A percentile compares a stretch with the other conserved stretches of the same genome.
phyloP scores from a whole-genome alignment of 2,113 vertebrate species.

The Girardinichthys multiradiatus region DNA sequence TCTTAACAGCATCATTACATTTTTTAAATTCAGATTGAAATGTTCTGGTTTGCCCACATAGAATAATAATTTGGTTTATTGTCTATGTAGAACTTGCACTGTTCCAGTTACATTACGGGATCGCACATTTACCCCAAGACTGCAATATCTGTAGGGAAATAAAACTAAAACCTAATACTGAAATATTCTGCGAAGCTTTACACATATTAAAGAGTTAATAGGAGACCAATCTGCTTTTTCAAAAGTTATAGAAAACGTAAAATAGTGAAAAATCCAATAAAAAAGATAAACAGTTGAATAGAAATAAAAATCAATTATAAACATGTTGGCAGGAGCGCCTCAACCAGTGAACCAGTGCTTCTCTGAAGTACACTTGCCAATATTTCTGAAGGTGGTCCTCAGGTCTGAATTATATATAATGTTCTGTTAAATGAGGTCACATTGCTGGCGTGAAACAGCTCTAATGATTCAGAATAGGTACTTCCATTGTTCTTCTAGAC shows the following conservation, averaged over 20 bases:
- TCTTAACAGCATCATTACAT: too few species aligned
- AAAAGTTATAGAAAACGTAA: not conserved
- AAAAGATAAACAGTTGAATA: not conserved
- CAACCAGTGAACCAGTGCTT: not conserved
- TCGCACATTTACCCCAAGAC: too few species aligned
- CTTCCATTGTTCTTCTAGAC: too few species aligned
- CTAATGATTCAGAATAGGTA: too few species aligned
- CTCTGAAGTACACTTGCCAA: conserved; percentile 1
- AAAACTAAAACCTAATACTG: too few species aligned
- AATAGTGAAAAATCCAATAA: not conserved
- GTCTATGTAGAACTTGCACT: too few species aligned
- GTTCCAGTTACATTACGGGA: too few species aligned
- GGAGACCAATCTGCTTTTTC: not conserved
- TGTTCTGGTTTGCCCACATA: too few species aligned
- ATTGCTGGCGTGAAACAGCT: not conserved
- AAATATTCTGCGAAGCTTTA: not conserved
- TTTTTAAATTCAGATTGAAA: too few species aligned
- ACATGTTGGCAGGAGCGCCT: not conserved
- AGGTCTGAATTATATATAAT: not conserved
- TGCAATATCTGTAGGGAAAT: too few species aligned
- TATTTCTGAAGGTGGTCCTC: not conserved
- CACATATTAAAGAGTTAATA: not conserved
- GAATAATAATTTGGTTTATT: too few species aligned
- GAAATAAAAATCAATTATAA: not conserved
- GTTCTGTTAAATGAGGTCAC: not conserved